Base-by-base conservation (phyloP, 2,888 invertebrate species). In the Pemphredon lugubris region DNA sequence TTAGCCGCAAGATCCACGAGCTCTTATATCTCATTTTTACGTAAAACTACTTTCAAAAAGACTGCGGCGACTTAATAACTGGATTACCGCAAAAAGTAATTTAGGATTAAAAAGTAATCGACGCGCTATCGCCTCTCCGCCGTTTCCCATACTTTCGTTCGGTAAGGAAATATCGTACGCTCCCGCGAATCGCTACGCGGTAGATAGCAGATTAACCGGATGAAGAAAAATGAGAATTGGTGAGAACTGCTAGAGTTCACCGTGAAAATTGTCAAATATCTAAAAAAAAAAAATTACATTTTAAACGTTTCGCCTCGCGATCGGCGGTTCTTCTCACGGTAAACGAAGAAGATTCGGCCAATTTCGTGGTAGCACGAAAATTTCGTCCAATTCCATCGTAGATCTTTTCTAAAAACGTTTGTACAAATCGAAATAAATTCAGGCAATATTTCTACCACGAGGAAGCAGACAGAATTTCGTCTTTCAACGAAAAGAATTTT, bases 31-130 rank as follows among this genome's bases (percentile, higher is more conserved):
- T 21, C 18, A 11, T 47, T 65, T 53, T 65, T 51, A 54, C 45
- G 40, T 47, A 32, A 34, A 45, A 50, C 47, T 20, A 20, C 26
- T 40, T 55, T 44, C 55, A 39, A 64, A 68, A 63, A 47, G 51
- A 45, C 34, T 21, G 18, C 18, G 37, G 69, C 66, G 57, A 68
- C 72, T 73, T 78, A 81, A 79, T 82, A 81, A 79, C 73, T 51
- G 75, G 78, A 82, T 81, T 81, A 82, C 71, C 57, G 42, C 40
- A 50, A 53, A n/a, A 73, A 77, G 70, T 82, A 75, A 83, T 79
- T 82, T 74, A 73, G 76, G 76, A 83, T 77, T 77, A 78, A 74
- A 77, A 81, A 75, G 74, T 81, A 79, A 82, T 82, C 75, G 77
- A 82, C 68, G 55, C 57, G 72, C 55, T 75, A 66, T 59, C 60